Base-by-base conservation (phyloP, 2,888 invertebrate species). In the Leucophora obtusa region DNA sequence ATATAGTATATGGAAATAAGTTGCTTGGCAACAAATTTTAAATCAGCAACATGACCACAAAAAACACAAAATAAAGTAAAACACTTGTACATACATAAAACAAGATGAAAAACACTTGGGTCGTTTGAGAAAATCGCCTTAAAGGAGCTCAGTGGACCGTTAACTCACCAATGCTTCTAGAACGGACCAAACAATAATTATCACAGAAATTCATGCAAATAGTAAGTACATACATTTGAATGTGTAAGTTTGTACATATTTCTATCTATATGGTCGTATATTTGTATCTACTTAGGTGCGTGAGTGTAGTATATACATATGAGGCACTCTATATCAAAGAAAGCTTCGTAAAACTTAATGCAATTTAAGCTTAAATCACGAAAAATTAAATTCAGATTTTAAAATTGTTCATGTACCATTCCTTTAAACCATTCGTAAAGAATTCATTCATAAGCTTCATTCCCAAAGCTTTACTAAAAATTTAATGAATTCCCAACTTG, bases 61-160 rank as follows among this genome's bases (percentile, higher is more conserved):
- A 62, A n/a, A 66, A 51, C 66, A 50, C 47, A 59, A 62, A 73
- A 72, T 66, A 66, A 53, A 54, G 17, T 63, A 51, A 70, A 59
- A 58, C 58, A 66, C 51, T 59, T 58, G 50, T 33, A 58, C 47
- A 18, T 58, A 63, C n/a, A 69, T 73, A 73, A 73, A 58, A 59
- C 38, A 79, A 73, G 53, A 73, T 65, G 69, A 63, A 78, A 76
- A 75, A 71, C 75, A 59, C 60, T 75, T 74, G 65, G 60, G 72
- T 56, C 54, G 74, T 65, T 78, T 60, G 58, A 75, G 82, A 75
- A 82, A 82, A 82, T 78, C 80, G 80, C 78, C 80, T 82, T 82
- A 72, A 82, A 80, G 82, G 75, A 82, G 78, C 71, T 65, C 82
- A 75, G 69, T 80, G 78, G 75, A 78, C 78, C 80, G 80, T 78